phyloP scores from a whole-genome alignment of 1,140 invertebrate species.

The Pararge aegeria region DNA sequence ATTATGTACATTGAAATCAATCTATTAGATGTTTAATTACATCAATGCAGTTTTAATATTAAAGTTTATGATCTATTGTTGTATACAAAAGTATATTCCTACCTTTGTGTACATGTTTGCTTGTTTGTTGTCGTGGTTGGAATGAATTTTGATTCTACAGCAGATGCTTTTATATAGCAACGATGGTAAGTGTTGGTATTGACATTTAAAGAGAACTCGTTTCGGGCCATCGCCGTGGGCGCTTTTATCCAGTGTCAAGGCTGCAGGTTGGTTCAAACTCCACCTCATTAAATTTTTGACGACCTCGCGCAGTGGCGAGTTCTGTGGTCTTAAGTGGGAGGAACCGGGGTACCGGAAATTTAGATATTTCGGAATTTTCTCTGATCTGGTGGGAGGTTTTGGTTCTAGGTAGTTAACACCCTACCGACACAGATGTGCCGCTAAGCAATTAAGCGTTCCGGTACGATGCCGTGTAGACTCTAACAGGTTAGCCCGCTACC shows the following conservation, averaged over 20 bases:
- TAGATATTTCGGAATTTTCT: too few species aligned
- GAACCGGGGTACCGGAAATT: too few species aligned
- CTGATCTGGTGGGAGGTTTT: too few species aligned
- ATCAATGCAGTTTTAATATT: not conserved
- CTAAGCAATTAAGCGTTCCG: too few species aligned
- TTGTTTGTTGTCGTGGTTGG: slow-evolving; percentile 24
- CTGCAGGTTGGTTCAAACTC: not conserved
- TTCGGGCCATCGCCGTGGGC: slow-evolving; percentile 24
- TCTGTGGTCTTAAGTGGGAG: too few species aligned
- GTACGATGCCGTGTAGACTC: too few species aligned
- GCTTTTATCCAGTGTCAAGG: slow-evolving; percentile 31
- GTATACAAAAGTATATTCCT: not conserved
- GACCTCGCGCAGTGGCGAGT: too few species aligned
- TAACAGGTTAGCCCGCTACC: too few species aligned
- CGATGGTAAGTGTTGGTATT: slow-evolving; percentile 22
- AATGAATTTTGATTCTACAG: slow-evolving; percentile 29
- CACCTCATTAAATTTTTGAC: not conserved
- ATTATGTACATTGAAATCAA: too few species aligned
- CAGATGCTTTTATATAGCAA: slow-evolving; percentile 31
- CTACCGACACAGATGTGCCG: too few species aligned
- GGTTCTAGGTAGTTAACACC: too few species aligned
- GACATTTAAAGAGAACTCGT: slow-evolving; percentile 21
- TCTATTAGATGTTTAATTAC: too few species aligned
- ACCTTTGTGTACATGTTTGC: slow-evolving; percentile 35
- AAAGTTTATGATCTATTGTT: not conserved